phyloP scores from a whole-genome alignment of 2,888 invertebrate species.

The Sclerodermus sp. region DNA sequence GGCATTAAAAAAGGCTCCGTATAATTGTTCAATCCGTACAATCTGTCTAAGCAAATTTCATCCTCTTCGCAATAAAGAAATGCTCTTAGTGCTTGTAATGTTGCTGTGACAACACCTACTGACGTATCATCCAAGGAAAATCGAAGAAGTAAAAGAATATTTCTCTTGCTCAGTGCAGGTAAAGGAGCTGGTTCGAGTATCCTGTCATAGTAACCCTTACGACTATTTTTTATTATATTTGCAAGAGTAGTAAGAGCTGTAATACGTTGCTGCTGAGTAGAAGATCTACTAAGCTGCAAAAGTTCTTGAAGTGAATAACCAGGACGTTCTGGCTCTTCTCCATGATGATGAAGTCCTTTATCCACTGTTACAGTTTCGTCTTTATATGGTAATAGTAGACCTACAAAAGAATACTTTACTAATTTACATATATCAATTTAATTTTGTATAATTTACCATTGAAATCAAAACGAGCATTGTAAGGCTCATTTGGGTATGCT shows the following conservation, averaged over 20 bases:
- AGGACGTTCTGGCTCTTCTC: constrained; percentile 86
- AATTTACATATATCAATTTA: background rate
- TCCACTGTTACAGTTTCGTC: constrained; percentile 63
- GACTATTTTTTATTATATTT: constrained; percentile 73
- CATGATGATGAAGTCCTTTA: constrained; percentile 85
- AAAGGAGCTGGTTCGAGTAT: constrained; percentile 72
- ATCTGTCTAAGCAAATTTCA: constrained; percentile 73
- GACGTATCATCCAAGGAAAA: constrained; percentile 86
- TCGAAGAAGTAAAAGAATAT: constrained; percentile 76
- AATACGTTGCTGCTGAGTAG: constrained; percentile 80
- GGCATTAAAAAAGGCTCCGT: constrained; percentile 44
- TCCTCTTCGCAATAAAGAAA: constrained; percentile 77
- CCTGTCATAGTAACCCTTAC: constrained; percentile 75
- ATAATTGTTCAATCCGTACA: constrained; percentile 63
- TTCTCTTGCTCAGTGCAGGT: constrained; percentile 65
- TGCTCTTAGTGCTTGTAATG: constrained; percentile 74
- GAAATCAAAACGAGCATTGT: constrained; percentile 84
- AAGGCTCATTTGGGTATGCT: constrained; percentile 62
- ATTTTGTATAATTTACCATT: constrained; percentile 58
- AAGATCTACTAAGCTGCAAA: constrained; percentile 75
- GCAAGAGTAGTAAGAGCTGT: constrained; percentile 79
- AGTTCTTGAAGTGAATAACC: constrained; percentile 90
- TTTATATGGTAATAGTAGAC: constrained; percentile 73
- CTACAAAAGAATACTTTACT: constrained; percentile 38
- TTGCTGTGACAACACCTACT: constrained; percentile 72